These are phyloP conservation scores for Ara ararauna DNA, from an alignment of 2,797 vertebrate genomes.

Conservation along the genomic window DNA sequence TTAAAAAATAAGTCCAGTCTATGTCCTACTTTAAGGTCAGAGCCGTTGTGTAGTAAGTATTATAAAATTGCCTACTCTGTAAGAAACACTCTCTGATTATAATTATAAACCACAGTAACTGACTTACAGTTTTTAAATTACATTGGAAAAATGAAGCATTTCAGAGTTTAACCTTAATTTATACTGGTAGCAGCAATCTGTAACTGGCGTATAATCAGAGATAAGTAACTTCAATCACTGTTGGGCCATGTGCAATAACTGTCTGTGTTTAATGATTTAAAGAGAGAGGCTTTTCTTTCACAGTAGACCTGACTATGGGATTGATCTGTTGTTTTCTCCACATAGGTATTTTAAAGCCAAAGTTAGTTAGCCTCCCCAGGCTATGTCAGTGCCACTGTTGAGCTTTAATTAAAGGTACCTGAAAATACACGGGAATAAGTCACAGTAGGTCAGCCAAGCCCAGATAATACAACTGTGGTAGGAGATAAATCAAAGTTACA, in stretches of 20 bases:
- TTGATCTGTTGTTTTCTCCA: background rate
- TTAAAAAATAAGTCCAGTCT: background rate
- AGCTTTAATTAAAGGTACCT: background rate
- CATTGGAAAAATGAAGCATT: background rate
- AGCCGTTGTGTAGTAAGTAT: background rate
- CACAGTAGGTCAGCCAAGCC: background rate
- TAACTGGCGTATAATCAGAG: background rate
- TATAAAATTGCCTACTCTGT: background rate
- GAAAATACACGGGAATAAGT: background rate
- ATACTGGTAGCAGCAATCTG: background rate
- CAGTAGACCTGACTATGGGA: background rate
- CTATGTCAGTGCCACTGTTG: background rate
- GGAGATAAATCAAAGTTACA: background rate
- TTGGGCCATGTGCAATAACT: background rate
- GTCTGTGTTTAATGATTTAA: background rate
- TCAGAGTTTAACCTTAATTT: background rate
- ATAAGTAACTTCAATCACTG: background rate
- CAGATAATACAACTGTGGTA: background rate
- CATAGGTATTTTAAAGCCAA: background rate
- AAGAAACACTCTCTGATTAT: background rate
- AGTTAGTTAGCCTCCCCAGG: background rate
- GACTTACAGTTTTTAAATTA: background rate
- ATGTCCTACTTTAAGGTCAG: background rate
- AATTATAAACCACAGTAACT: background rate
- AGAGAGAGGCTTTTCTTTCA: constrained; percentile 6